Evolutionary conservation across 2,113 vertebrate species (phyloP).

Genomic region (Nicator chloris): DNA sequence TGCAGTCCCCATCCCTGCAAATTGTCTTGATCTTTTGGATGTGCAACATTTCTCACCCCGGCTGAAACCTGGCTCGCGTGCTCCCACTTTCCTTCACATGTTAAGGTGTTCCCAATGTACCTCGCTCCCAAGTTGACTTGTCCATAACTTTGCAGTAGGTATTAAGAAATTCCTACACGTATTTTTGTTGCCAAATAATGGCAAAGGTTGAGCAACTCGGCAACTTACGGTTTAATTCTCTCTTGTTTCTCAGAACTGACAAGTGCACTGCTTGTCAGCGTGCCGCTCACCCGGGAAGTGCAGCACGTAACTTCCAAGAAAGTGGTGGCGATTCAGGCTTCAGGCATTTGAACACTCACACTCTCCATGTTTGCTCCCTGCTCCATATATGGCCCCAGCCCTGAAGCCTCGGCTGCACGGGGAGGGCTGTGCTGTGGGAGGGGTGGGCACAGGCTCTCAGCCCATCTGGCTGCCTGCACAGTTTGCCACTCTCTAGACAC

Average conservation of each 20-base stretch:
- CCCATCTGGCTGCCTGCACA: background rate
- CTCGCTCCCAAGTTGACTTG: background rate
- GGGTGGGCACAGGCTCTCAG: background rate
- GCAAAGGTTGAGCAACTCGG: background rate
- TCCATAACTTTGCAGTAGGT: background rate
- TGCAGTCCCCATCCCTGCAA: background rate
- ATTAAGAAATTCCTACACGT: background rate
- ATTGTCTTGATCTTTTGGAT: background rate
- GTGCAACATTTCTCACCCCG: background rate
- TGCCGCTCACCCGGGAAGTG: background rate
- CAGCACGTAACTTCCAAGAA: background rate
- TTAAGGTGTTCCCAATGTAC: background rate
- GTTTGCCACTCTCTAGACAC: background rate
- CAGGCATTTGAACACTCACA: background rate
- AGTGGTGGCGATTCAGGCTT: background rate
- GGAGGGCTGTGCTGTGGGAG: background rate
- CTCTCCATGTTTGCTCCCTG: background rate
- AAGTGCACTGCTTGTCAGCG: background rate
- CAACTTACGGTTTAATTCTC: background rate
- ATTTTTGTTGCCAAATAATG: background rate
- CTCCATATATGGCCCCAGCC: background rate
- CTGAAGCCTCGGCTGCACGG: fast-evolving
- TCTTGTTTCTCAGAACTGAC: background rate
- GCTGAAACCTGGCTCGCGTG: background rate
- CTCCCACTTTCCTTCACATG: background rate